These are phyloP conservation scores for Aphis gossypii DNA, from an alignment of 1,140 invertebrate species.

Conservation along the genomic window DNA sequence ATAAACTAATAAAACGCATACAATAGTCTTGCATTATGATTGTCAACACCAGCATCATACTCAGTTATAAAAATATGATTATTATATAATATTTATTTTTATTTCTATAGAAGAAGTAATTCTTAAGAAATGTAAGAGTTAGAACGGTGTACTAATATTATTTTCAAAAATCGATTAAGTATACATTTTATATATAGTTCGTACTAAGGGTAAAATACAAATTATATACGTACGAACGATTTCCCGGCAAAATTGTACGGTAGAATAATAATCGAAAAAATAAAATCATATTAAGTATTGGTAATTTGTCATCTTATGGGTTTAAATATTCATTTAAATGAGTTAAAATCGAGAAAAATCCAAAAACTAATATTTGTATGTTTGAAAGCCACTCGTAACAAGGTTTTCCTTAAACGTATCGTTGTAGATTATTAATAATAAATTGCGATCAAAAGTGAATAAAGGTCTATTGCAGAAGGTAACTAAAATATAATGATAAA, in stretches of 20 bases:
- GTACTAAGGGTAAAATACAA: neutral
- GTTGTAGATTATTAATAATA: neutral
- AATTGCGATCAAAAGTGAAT: neutral
- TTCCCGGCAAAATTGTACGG: neutral
- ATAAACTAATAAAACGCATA: neutral
- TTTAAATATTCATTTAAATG: neutral
- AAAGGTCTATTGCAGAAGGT: neutral
- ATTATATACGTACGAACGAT: neutral
- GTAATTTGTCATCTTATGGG: too few relatives aligned
- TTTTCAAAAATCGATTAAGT: neutral
- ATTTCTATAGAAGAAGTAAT: neutral
- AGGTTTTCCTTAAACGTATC: neutral
- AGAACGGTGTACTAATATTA: neutral
- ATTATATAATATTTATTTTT: neutral
- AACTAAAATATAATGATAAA: neutral
- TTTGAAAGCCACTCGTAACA: neutral
- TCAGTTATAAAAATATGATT: neutral
- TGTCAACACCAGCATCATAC: too few relatives aligned
- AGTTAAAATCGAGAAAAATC: neutral
- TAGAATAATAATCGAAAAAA: neutral
- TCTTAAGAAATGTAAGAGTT: neutral
- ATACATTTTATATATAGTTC: neutral
- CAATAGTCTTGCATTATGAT: too few relatives aligned
- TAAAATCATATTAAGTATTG: neutral
- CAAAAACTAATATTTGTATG: neutral